phyloP scores from a whole-genome alignment of 1,140 invertebrate species.

The Drosophila pruinosa region DNA sequence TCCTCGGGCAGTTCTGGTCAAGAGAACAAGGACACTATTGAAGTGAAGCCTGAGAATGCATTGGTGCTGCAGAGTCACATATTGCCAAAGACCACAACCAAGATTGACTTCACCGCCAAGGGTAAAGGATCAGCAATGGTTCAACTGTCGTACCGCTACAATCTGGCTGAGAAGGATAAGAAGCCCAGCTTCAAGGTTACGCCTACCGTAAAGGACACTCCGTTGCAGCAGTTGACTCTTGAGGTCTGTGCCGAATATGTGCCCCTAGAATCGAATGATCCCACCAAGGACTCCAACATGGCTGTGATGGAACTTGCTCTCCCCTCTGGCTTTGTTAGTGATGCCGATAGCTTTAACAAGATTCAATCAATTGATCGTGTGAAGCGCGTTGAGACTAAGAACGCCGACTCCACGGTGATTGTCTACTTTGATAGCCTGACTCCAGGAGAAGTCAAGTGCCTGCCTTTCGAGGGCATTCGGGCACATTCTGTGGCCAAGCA shows the following conservation, averaged over 20 bases:
- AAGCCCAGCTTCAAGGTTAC: constrained; percentile 91
- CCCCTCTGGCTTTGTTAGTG: constrained; percentile 90
- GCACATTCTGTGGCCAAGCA: constrained; percentile 93
- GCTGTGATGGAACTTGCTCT: constrained; percentile 93
- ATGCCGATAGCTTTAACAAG: constrained; percentile 54
- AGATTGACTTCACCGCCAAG: constrained; percentile 86
- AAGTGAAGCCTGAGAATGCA: constrained; percentile 81
- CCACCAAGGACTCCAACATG: constrained; percentile 88
- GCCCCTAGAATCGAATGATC: constrained; percentile 37
- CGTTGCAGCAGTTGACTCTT: constrained; percentile 88
- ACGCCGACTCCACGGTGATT: constrained; percentile 89
- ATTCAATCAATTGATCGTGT: constrained; percentile 64
- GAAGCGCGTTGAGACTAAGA: constrained; percentile 89
- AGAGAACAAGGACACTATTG: constrained; percentile 78
- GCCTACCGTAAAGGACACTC: constrained; percentile 89
- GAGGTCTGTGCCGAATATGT: constrained; percentile 87
- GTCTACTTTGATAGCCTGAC: constrained; percentile 93
- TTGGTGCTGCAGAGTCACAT: constrained; percentile 83
- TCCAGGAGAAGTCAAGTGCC: constrained; percentile 87
- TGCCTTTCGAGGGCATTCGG: constrained; percentile 92
- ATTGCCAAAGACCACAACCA: constrained; percentile 55
- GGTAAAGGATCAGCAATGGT: constrained; percentile 91
- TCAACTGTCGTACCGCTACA: constrained; percentile 91
- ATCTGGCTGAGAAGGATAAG: constrained; percentile 91
- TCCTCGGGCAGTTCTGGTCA: constrained; percentile 21